These are phyloP conservation scores for Choreutis nemorana DNA, from an alignment of 2,888 invertebrate genomes.

Conservation along the genomic window DNA sequence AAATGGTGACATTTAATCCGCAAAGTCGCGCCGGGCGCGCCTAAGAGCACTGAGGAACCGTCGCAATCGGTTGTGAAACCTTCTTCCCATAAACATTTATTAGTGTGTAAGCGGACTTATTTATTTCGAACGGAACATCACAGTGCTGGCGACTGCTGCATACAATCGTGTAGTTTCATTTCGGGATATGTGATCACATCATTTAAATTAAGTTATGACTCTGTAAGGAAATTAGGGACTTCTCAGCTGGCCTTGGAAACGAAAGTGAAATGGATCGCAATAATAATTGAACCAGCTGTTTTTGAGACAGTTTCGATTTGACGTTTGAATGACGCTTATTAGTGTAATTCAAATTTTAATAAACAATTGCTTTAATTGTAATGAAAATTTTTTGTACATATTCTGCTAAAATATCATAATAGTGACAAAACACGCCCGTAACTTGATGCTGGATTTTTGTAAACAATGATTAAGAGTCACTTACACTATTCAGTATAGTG, in stretches of 20 bases:
- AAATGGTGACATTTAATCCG: slow-evolving; percentile 64
- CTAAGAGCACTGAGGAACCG: slow-evolving; percentile 59
- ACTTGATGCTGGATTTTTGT: too few species aligned
- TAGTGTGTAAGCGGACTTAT: slow-evolving; percentile 62
- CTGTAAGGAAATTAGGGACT: slow-evolving; percentile 1
- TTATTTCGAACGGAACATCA: slow-evolving; percentile 53
- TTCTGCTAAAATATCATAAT: too few species aligned
- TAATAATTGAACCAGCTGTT: slow-evolving; percentile 19
- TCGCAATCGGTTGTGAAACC: slow-evolving; percentile 60
- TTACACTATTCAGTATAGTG: too few species aligned
- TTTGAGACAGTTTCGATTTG: slow-evolving; percentile 33
- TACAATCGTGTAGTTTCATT: slow-evolving; percentile 15
- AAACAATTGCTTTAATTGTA: neutral
- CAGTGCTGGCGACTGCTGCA: slow-evolving; percentile 34
- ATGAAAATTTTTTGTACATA: too few species aligned
- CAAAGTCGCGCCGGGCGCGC: slow-evolving; percentile 58
- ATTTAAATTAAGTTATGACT: slow-evolving; percentile 10
- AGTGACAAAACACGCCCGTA: too few species aligned
- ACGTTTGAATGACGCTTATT: slow-evolving; percentile 39
- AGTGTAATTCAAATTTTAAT: slow-evolving; percentile 30
- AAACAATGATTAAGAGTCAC: too few species aligned
- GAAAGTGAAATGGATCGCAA: slow-evolving; percentile 19
- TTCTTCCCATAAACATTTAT: slow-evolving; percentile 51
- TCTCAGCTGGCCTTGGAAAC: neutral
- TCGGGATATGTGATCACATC: slow-evolving; percentile 5